Evolutionary conservation across 1,140 invertebrate species (phyloP), one percentile per base, ranked within the genome.

Genomic region (Mizuhopecten yessoensis): DNA sequence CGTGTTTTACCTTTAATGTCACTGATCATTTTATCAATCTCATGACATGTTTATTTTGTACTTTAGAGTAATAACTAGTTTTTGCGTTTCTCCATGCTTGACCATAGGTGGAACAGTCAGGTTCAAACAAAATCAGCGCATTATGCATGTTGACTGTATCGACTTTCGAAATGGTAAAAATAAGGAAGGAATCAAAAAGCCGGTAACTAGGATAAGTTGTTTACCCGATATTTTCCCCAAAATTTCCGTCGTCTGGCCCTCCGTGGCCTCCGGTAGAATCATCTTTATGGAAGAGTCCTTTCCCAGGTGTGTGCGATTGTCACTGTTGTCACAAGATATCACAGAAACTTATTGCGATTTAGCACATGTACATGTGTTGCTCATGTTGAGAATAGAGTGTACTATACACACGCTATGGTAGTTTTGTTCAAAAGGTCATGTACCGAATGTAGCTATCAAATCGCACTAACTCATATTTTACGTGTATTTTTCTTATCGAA

Each of bases 181-280:
- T 29, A 75, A n/a, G 15, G n/a, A 75, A 11, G 23, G 57, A 29
- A 39, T 29, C 57, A 29, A 75, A 11, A 75, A 75, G 57, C 57
- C 57, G 57, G 57, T 75, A 29, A 5, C 57, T 7, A 29, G 9
- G 34, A 57, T 0, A 9, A 34, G 3, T 34, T 23, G 45, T 34
- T 34, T n/a, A 90, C 89, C 89, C 34, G 89, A 49, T 29, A 90
- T 57, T 33, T 15, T 34, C 0, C 75, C 86, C 23, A 42, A 39
- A 87, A 87, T 33, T 34, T 45, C 39, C 34, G 89, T 90, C 45
- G 87, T 45, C 23, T 90, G 86, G 20, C 87, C 89, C 3, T 86
- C 39, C 34, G 39, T 87, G 34, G 89, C 89, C 87, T 87, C 89
- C 87, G 89, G 86, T 23, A 90, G 34, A 87, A 90, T 87, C 89